These are phyloP conservation scores for Calameuta pallipes DNA, from an alignment of 2,888 invertebrate species.

Conservation along the genomic window DNA sequence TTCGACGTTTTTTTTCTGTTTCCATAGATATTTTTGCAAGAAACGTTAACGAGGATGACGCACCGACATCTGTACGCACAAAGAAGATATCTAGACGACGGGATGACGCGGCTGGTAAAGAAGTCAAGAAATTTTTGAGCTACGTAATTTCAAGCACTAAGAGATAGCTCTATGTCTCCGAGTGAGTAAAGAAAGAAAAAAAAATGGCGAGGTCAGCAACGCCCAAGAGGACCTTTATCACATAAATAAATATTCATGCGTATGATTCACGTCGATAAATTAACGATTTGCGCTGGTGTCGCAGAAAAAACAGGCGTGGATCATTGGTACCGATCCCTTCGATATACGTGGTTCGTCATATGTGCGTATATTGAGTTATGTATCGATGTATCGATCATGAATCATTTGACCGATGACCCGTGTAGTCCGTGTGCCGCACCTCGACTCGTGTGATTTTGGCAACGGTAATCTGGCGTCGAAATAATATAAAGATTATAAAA, in stretches of 20 bases:
- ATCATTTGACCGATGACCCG: slow-evolving; percentile 40
- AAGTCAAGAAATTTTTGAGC: background rate
- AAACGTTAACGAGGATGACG: too few relatives aligned
- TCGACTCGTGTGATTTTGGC: background rate
- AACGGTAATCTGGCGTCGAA: background rate
- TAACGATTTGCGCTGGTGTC: slow-evolving; percentile 34
- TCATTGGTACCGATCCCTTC: slow-evolving; percentile 27
- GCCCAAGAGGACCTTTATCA: slow-evolving; percentile 14
- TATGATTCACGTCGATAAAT: slow-evolving; percentile 30
- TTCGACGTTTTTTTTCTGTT: slow-evolving; percentile 8
- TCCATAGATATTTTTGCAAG: slow-evolving; percentile 20
- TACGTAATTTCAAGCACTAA: background rate
- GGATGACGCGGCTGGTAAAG: background rate
- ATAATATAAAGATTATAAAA: background rate
- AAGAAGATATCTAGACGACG: background rate
- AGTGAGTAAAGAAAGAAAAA: background rate
- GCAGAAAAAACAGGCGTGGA: slow-evolving; percentile 34
- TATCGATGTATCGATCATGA: slow-evolving; percentile 6
- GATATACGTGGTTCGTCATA: slow-evolving; percentile 22
- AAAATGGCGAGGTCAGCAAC: background rate
- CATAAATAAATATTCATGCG: slow-evolving; percentile 37
- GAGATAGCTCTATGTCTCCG: background rate
- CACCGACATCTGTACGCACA: background rate
- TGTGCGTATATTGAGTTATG: slow-evolving; percentile 3
- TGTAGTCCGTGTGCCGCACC: background rate